phyloP scores from a whole-genome alignment of 2,113 vertebrate species.

The Haemorhous mexicanus region DNA sequence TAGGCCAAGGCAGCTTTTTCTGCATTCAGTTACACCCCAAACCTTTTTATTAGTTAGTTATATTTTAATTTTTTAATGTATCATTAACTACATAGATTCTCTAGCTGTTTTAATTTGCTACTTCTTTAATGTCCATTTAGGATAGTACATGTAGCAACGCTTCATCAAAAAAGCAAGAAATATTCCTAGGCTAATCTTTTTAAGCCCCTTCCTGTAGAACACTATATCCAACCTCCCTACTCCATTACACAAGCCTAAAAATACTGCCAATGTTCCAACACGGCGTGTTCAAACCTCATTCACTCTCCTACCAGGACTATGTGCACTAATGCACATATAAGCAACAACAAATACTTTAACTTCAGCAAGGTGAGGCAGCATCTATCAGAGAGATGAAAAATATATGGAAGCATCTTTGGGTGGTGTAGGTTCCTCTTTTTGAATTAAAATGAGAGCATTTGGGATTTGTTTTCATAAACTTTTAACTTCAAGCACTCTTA shows the following conservation, averaged over 20 bases:
- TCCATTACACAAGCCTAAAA: background rate
- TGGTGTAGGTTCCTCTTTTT: background rate
- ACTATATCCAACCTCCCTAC: rapidly evolving
- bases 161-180: background rate
- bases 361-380: background rate
- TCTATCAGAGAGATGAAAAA: background rate
- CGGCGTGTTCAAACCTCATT: background rate
- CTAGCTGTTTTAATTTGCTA: background rate
- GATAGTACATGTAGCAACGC: background rate
- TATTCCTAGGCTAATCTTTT: background rate
- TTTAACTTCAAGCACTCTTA: background rate
- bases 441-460: background rate
- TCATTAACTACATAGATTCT: background rate
- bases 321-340: background rate
- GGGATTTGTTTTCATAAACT: background rate
- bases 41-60: background rate
- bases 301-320: background rate
- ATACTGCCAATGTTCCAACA: background rate
- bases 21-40: background rate
- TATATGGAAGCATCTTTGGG: background rate
- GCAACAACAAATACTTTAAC: background rate
- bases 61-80: background rate
- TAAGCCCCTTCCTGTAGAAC: background rate
- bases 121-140: background rate
- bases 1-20: background rate